phyloP scores from a whole-genome alignment of 2,888 invertebrate species.

The Lacanobia oleracea region DNA sequence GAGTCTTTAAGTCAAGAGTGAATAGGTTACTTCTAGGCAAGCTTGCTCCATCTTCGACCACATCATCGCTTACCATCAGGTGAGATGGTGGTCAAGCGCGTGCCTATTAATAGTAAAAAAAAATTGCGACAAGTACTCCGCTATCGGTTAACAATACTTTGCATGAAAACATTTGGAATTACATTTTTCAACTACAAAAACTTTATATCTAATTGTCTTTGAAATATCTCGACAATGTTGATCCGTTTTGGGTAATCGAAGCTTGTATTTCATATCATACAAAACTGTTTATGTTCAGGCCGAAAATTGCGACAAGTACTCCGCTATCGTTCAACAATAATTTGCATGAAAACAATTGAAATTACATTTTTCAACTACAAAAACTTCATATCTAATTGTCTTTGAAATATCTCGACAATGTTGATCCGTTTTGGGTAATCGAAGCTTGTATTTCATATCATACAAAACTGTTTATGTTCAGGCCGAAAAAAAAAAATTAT shows the following conservation, averaged over 20 bases:
- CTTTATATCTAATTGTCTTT: neutral
- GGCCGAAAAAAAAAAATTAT: neutral
- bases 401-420: neutral
- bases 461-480: neutral
- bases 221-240: neutral
- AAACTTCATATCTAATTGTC: neutral
- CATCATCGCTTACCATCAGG: too few relatives aligned
- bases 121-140: conserved; percentile 44
- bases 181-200: neutral
- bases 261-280: neutral
- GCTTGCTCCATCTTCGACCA: too few relatives aligned
- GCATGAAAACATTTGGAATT: conserved; percentile 27
- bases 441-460: neutral
- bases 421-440: neutral
- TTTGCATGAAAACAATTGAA: conserved; percentile 39
- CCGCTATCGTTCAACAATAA: conserved; percentile 50
- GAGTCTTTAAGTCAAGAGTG: too few relatives aligned
- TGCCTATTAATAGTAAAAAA: too few relatives aligned
- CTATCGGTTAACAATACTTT: conserved; percentile 54
- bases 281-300: neutral
- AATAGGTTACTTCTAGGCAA: too few relatives aligned
- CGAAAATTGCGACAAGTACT: conserved; percentile 43
- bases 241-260: neutral
- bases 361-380: neutral
- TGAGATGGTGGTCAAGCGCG: too few relatives aligned